These are phyloP conservation scores for Ochlodes sylvanus DNA, from an alignment of 2,888 invertebrate genomes.

Conservation along the genomic window DNA sequence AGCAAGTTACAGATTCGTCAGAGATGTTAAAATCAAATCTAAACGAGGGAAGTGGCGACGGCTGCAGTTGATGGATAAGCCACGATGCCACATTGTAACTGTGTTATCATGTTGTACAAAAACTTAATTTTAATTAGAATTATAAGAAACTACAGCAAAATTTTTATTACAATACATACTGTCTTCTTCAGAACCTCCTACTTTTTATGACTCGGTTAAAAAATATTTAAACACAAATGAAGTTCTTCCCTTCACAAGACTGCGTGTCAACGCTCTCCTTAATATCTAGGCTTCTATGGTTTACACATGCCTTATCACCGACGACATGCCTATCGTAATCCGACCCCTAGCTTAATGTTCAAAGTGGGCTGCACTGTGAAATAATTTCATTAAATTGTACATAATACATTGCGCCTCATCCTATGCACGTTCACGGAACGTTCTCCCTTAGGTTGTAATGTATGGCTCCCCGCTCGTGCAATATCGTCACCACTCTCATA, in stretches of 20 bases:
- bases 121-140: too few species aligned
- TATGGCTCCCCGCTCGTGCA: slow-evolving; percentile 18
- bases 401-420: slow-evolving; percentile 38
- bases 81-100: too few species aligned
- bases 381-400: slow-evolving; percentile 34
- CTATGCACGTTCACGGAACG: slow-evolving; percentile 6
- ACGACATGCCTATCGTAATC: slow-evolving; percentile 40
- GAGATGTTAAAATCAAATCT: too few species aligned
- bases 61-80: too few species aligned
- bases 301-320: slow-evolving; percentile 43
- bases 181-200: too few species aligned
- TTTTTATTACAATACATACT: too few species aligned
- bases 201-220: too few species aligned
- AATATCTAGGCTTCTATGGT: not conserved
- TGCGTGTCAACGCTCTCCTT: slow-evolving; percentile 9
- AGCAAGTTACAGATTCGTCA: too few species aligned
- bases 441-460: slow-evolving; percentile 40
- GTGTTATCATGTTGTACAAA: too few species aligned
- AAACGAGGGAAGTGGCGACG: too few species aligned
- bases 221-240: slow-evolving; percentile 9
- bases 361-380: slow-evolving; percentile 6
- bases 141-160: too few species aligned
- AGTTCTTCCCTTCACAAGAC: not conserved
- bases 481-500: slow-evolving; percentile 3
- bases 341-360: slow-evolving; percentile 20